Conservation (phyloP, 2,888 invertebrate genomes). For the Bellardia pandia region DNA sequence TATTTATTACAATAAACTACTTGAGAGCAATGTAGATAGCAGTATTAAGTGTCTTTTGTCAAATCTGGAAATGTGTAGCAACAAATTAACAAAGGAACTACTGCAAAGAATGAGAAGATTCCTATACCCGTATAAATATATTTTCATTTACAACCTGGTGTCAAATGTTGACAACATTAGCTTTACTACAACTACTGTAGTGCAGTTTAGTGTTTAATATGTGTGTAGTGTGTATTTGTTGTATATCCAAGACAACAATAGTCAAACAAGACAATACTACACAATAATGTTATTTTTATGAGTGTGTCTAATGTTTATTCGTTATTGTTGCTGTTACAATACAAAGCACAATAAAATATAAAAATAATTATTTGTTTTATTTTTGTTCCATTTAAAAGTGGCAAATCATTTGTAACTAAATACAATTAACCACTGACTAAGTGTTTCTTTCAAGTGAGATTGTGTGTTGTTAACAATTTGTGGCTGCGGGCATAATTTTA, state of each 20-base stretch:
- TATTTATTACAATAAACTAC: not conserved
- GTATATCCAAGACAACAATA: not conserved
- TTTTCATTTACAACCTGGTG: slow-evolving; percentile 36
- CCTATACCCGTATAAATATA: not conserved
- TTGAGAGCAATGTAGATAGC: not conserved
- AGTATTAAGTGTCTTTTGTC: not conserved
- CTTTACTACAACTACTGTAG: not conserved
- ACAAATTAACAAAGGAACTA: not conserved
- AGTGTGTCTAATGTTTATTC: not conserved
- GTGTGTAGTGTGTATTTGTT: not conserved
- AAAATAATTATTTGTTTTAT: slow-evolving; percentile 5
- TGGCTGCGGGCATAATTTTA: slow-evolving; percentile 22
- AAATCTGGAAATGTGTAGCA: slow-evolving; percentile 7
- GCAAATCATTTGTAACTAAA: not conserved
- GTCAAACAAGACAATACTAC: not conserved
- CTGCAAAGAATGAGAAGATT: no score
- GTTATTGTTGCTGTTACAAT: not conserved
- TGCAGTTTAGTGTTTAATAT: not conserved
- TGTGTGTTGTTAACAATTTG: slow-evolving; percentile 34
- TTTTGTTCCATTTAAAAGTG: not conserved
- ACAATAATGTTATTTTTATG: not conserved
- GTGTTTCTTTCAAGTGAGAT: not conserved
- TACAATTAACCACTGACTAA: not conserved
- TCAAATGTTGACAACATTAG: slow-evolving; percentile 28
- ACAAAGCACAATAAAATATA: slow-evolving; percentile 12